A percentile compares a stretch with the other conserved stretches of the same genome.
Evolutionary conservation across 1,140 invertebrate genomes (phyloP).

Genomic region (Orchestia grillus): DNA sequence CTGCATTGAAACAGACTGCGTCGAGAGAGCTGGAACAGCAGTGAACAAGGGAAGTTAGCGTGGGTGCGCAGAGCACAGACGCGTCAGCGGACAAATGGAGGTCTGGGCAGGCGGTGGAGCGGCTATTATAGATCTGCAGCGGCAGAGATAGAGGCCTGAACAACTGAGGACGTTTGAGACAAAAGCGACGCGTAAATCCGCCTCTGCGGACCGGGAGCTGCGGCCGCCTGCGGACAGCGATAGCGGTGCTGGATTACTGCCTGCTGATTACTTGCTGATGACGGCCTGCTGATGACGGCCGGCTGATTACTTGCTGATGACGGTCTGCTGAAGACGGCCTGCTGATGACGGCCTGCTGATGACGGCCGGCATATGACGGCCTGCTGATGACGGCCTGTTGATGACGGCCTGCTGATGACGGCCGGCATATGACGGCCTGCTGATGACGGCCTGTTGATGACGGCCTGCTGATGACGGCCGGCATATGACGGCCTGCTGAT

Average conservation of each 20-base stretch:
- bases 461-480: neutral
- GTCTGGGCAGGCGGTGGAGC: too few species aligned
- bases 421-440: too few species aligned
- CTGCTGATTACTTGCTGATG: neutral
- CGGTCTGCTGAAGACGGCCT: neutral
- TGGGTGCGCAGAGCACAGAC: too few species aligned
- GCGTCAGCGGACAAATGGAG: too few species aligned
- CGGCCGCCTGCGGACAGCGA: neutral
- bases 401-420: too few species aligned
- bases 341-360: neutral
- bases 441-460: neutral
- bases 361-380: neutral
- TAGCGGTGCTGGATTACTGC: neutral
- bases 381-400: neutral
- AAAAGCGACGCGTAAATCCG: constrained; percentile 21
- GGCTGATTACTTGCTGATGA: neutral
- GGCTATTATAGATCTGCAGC: neutral
- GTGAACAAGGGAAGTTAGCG: too few species aligned
- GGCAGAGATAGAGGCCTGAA: neutral
- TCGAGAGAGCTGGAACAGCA: too few species aligned
- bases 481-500: neutral
- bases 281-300: too few species aligned
- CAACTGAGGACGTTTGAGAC: neutral
- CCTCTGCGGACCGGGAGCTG: neutral
- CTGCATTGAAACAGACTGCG: too few species aligned